Evolutionary conservation across 2,797 vertebrate genomes (phyloP), one percentile per base, ranked within the genome.

Genomic region (Propithecus deckenii): DNA sequence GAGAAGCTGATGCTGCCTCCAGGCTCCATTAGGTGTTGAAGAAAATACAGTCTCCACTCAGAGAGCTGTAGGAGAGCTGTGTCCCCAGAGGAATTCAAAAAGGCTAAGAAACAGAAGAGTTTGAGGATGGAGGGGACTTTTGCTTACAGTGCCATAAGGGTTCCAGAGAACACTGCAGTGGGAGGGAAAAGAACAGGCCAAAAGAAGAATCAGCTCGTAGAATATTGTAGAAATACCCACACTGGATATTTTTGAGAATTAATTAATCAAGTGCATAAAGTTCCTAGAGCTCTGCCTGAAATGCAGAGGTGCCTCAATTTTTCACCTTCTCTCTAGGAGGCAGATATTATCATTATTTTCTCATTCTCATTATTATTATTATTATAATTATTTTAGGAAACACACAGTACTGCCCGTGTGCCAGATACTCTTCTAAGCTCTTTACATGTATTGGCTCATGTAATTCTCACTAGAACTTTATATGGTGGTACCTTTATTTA

Each of bases 121-220:
- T 8, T 30, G 22, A 74, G 32, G 38, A 38, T 52, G 0, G 11
- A 46, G 23, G 23, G 30, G 5, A 2, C 1, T 0, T 61, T 67
- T 41, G 17, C 35, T 48, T 55, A 55, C 2, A 43, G 30, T 10
- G 28, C 46, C 57, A 9, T 3, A 12, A 18, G 18, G 30, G 13
- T 10, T 61, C 71, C 67, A 69, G n/a, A 55, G 35, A 87, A 84
- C 2, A 48, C 35, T 4, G 2, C 0, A 41, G 28, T 6, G 14
- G 32, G 22, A 72, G 14, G 10, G 18, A 55, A 85, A 57, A 67
- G 17, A 32, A 48, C 2, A 80, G 28, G 28, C 9, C 46, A 57
- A 59, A 55, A 11, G n/a, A 89, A 83, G 7, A 87, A 86, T 35
- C n/a, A 69, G 52, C 12, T n/a, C 50, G 4, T 30, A 93, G 43